Base-by-base conservation (phyloP, 2,888 invertebrate species). In the Malthinus seriepunctatus region DNA sequence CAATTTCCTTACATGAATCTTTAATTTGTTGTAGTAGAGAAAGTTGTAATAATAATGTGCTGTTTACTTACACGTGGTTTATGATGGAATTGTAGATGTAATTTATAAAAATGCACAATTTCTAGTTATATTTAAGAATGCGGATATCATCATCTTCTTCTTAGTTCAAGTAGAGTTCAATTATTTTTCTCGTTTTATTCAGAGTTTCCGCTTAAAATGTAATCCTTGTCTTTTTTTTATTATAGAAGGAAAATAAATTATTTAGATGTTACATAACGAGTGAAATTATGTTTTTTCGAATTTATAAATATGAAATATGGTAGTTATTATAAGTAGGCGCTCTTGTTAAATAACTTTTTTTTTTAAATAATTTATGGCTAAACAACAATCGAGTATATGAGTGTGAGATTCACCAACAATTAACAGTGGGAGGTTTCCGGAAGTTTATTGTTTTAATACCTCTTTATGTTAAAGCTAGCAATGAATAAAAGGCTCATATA, bases 401-500 rank as follows among this genome's bases (percentile, higher is more conserved):
- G 46, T 52, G 59, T 59, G 58, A 53, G 60, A 61, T 62, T 53
- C 44, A 31, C 37, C 14, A 44, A 54, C 56, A 54, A 60, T 55
- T 52, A 59, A 51, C 46, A 32, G 59, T 44, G 45, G 47, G 55
- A 56, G 35, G 57, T 45, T 56, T 56, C 56, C 58, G 65, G 63
- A 64, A 63, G 63, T 60, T 63, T 60, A 66, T 64, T 64, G 63
- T 64, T 63, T 63, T 60, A 56, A 56, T 54, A 45, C 39, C 57
- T 65, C 61, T 58, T 54, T 55, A 50, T 51, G 45, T 33, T 9
- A 33, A 5, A 39, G 33, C 39, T 32, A 34, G 35, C 49, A 14
- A 42, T 45, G 38, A 15, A 35, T 52, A 53, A 49, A n/a, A 48
- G 48, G 52, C 39, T 15, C 39, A 42, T 50, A 53, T 11, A 39